phyloP scores from a whole-genome alignment of 1,140 invertebrate genomes.

The Cherax destructor region DNA sequence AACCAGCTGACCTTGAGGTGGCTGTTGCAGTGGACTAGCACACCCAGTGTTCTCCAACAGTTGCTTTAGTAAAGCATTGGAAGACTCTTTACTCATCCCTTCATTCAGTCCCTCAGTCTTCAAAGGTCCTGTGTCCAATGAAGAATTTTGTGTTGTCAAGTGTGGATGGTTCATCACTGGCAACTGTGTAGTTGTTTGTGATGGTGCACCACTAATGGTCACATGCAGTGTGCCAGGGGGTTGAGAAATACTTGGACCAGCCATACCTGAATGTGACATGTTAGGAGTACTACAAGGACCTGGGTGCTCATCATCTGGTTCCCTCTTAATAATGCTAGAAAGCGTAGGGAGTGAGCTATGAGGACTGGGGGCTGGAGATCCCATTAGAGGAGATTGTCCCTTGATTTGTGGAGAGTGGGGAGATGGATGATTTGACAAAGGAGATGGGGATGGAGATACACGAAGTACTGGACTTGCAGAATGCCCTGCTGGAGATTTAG shows the following conservation, averaged over 20 bases:
- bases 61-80: slow-evolving; percentile 89
- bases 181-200: slow-evolving; percentile 31
- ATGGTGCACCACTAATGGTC: slow-evolving; percentile 83
- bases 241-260: slow-evolving; percentile 18
- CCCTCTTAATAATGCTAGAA: slow-evolving; percentile 45
- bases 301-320: slow-evolving; percentile 29
- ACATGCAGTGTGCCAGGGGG: slow-evolving; percentile 76
- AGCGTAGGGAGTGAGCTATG: slow-evolving; percentile 47
- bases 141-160: slow-evolving; percentile 15
- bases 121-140: slow-evolving; percentile 26
- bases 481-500: slow-evolving; percentile 65
- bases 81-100: slow-evolving; percentile 54
- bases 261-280: slow-evolving; percentile 11
- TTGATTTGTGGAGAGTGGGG: slow-evolving; percentile 68
- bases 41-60: slow-evolving; percentile 89
- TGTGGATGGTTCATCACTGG: slow-evolving; percentile 29
- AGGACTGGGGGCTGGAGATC: slow-evolving; percentile 60
- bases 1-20: slow-evolving; percentile 74
- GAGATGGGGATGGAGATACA: slow-evolving; percentile 65
- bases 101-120: slow-evolving; percentile 47
- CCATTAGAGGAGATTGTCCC: slow-evolving; percentile 57
- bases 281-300: slow-evolving; percentile 18
- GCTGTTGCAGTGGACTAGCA: slow-evolving; percentile 73
- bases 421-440: slow-evolving; percentile 57
- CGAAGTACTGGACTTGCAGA: slow-evolving; percentile 64